Conservation (phyloP, 2,888 invertebrate genomes). For the Sabellastarte sp. region DNA sequence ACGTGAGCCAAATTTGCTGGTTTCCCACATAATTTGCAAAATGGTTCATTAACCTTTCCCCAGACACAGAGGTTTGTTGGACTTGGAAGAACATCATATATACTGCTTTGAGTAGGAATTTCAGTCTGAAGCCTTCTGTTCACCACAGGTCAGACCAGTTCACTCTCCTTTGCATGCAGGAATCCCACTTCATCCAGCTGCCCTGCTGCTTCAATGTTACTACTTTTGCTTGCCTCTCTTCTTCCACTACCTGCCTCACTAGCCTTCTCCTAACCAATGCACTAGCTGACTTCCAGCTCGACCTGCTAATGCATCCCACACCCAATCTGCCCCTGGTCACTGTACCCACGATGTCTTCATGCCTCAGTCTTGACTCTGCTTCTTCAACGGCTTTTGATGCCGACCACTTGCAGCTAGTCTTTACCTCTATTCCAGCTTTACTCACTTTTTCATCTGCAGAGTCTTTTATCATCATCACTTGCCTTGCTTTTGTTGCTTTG, state of each 20-base stretch:
- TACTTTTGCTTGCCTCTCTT: not conserved
- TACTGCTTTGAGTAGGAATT: not conserved
- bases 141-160: not conserved
- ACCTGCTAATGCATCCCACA: not conserved
- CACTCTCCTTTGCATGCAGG: not conserved
- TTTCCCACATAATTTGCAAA: not conserved
- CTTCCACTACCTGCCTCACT: not conserved
- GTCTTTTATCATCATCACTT: not conserved
- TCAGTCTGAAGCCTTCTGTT: not conserved
- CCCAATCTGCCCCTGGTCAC: not conserved
- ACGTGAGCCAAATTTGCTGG: not conserved
- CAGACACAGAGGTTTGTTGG: not conserved
- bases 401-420: not conserved
- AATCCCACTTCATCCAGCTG: not conserved
- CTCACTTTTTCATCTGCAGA: not conserved
- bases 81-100: not conserved
- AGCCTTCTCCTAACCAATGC: too few species aligned
- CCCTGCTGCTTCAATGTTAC: not conserved
- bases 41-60: not conserved
- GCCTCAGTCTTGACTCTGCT: not conserved
- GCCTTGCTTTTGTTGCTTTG: not conserved
- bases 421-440: not conserved
- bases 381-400: not conserved
- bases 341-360: not conserved
- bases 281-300: too few species aligned